Conservation (phyloP, 2,113 vertebrate genomes). For the Dicrurus megarhynchus region DNA sequence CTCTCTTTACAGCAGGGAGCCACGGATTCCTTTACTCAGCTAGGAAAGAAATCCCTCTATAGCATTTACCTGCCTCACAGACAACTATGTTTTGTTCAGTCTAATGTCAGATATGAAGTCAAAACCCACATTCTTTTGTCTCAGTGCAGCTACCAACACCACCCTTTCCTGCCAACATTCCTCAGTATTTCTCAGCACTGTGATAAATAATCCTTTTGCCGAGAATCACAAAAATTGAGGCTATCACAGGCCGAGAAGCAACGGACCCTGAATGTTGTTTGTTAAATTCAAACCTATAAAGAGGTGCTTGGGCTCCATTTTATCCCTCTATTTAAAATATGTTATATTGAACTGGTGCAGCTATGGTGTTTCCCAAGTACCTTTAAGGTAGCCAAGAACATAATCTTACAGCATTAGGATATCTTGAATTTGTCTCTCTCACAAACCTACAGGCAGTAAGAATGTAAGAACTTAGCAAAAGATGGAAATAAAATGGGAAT, state of each 20-base stretch:
- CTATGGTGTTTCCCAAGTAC: neutral
- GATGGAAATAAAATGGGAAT: too few relatives aligned
- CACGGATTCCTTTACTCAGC: neutral
- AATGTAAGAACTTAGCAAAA: neutral
- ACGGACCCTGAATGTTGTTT: fast-evolving
- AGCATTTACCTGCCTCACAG: neutral
- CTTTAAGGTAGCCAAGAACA: neutral
- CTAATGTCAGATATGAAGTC: neutral
- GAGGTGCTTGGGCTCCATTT: neutral
- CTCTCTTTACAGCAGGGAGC: neutral
- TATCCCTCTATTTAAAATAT: neutral
- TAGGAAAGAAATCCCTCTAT: neutral
- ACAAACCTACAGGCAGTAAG: neutral
- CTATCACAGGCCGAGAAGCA: neutral
- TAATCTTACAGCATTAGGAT: neutral
- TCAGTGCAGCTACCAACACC: neutral
- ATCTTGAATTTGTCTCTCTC: neutral
- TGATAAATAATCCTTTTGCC: neutral
- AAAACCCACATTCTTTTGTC: neutral
- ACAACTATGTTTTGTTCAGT: neutral
- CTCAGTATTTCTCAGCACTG: neutral
- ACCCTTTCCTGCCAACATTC: neutral
- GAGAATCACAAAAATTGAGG: neutral
- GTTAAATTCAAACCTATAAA: neutral
- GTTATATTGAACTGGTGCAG: neutral